These are phyloP conservation scores for Galemys pyrenaicus DNA, from an alignment of 2,113 vertebrate species.

Conservation along the genomic window DNA sequence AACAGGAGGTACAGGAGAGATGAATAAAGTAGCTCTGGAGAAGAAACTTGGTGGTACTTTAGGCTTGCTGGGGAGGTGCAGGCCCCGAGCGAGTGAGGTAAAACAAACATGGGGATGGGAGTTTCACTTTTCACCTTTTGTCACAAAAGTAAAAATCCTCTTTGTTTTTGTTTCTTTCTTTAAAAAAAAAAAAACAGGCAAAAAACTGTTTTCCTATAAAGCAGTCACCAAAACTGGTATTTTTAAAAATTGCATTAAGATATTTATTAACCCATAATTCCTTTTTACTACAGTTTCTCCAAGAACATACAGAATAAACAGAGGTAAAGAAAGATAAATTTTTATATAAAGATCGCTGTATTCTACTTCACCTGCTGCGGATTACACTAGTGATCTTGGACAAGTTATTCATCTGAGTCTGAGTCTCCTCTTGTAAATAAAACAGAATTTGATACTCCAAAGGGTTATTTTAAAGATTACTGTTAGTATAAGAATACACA, in stretches of 20 bases:
- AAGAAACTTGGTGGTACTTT: neutral
- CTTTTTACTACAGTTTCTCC: neutral
- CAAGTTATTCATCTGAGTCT: neutral
- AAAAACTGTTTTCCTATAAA: neutral
- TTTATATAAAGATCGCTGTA: neutral
- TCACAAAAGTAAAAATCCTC: neutral
- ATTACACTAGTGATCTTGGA: neutral
- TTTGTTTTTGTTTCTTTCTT: neutral
- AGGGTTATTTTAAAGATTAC: neutral
- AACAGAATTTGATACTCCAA: neutral
- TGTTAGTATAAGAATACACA: neutral
- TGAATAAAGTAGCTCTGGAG: neutral
- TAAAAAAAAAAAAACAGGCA: neutral
- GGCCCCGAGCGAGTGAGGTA: too few species aligned
- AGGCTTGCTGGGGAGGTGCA: too few species aligned
- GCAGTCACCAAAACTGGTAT: neutral
- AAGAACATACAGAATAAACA: constrained; percentile 8
- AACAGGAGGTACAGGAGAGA: neutral
- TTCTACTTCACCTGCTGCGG: neutral
- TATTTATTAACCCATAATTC: neutral
- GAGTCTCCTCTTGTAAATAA: constrained; percentile 1
- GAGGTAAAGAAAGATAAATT: neutral
- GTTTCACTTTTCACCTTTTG: neutral
- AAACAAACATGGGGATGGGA: neutral
- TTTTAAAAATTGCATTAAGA: neutral